phyloP scores from a whole-genome alignment of 2,888 invertebrate genomes.

The Omphaloscelis lunosa region DNA sequence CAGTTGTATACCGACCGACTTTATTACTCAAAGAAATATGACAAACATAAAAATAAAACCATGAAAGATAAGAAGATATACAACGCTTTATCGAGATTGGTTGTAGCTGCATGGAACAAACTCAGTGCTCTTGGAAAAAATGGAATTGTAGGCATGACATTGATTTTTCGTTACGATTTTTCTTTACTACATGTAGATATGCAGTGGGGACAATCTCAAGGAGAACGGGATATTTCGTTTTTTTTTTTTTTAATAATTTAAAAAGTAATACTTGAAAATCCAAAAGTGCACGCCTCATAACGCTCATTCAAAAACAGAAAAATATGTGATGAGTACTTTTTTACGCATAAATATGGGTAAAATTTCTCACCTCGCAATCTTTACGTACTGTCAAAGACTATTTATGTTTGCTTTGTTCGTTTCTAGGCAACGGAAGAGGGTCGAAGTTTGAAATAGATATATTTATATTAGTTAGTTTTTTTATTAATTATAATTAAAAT shows the following conservation, averaged over 20 bases:
- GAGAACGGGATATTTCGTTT: neutral
- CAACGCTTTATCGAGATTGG: constrained; percentile 43
- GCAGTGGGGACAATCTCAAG: neutral
- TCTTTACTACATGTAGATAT: too few relatives aligned
- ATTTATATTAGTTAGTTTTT: too few relatives aligned
- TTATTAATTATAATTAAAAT: too few relatives aligned
- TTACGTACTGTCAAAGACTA: too few relatives aligned
- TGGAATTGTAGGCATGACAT: neutral
- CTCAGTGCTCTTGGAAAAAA: neutral
- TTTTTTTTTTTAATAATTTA: neutral
- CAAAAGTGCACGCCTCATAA: too few relatives aligned
- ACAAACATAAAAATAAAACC: constrained; percentile 44
- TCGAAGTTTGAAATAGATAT: too few relatives aligned
- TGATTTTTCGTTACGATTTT: neutral
- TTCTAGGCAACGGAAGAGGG: too few relatives aligned
- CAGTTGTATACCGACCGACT: constrained; percentile 30
- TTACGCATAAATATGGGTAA: too few relatives aligned
- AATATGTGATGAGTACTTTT: too few relatives aligned
- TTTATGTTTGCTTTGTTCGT: too few relatives aligned
- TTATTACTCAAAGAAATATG: constrained; percentile 35
- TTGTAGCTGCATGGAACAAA: constrained; percentile 1
- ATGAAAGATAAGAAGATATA: constrained; percentile 27
- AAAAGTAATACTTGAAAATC: neutral
- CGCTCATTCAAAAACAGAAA: too few relatives aligned
- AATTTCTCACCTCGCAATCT: too few relatives aligned